Evolutionary conservation across 2,888 invertebrate genomes (phyloP).

Genomic region (Latheticus oryzae): DNA sequence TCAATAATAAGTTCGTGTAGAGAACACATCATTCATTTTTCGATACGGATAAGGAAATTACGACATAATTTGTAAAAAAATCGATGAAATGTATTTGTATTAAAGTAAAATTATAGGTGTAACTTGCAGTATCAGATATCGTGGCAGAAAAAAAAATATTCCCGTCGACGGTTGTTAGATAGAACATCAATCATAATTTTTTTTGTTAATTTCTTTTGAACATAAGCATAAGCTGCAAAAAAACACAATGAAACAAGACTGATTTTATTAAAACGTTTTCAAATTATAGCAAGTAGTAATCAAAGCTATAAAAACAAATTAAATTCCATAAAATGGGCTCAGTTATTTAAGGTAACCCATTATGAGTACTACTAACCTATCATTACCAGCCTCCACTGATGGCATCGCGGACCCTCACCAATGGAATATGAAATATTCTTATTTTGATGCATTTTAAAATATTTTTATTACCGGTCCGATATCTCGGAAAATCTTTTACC

Average conservation of each 20-base stretch:
- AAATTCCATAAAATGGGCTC: constrained; percentile 66
- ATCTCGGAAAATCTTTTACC: constrained; percentile 38
- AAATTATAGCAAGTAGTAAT: constrained; percentile 66
- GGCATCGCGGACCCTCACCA: constrained; percentile 55
- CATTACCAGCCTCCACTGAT: constrained; percentile 62
- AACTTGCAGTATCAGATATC: constrained; percentile 54
- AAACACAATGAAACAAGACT: constrained; percentile 57
- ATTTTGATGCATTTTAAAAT: constrained; percentile 62
- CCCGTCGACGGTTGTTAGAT: constrained; percentile 53
- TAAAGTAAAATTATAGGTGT: constrained; percentile 59
- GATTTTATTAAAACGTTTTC: constrained; percentile 65
- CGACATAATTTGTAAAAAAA: constrained; percentile 61
- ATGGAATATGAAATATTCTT: constrained; percentile 56
- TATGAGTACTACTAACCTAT: constrained; percentile 65
- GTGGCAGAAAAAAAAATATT: constrained; percentile 48
- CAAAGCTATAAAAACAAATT: constrained; percentile 68
- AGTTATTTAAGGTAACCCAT: constrained; percentile 66
- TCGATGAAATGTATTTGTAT: constrained; percentile 60
- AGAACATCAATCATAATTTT: constrained; percentile 59
- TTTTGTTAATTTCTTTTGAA: constrained; percentile 48
- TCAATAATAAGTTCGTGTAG: constrained; percentile 66
- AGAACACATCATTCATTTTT: constrained; percentile 64
- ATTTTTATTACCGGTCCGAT: constrained; percentile 56
- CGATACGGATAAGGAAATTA: constrained; percentile 65
- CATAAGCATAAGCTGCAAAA: constrained; percentile 49